Conservation (phyloP, 1,140 invertebrate genomes). For the Amphibalanus amphitrite region DNA sequence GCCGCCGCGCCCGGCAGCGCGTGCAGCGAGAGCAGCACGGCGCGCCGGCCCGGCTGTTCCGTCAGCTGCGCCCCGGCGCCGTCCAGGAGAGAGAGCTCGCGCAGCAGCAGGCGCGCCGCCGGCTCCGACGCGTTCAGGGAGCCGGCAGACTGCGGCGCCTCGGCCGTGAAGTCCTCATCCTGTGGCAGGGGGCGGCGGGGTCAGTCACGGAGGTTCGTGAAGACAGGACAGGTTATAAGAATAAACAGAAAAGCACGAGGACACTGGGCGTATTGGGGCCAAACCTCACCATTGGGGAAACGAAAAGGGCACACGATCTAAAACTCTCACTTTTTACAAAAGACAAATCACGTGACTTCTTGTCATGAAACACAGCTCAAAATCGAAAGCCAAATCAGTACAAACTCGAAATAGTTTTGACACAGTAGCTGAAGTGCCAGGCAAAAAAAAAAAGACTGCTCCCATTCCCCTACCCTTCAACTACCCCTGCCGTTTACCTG, state of each 20-base stretch:
- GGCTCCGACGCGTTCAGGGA: neutral
- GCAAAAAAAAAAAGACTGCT: too few species aligned
- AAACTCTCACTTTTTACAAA: too few species aligned
- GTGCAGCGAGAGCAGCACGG: neutral
- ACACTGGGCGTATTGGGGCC: too few species aligned
- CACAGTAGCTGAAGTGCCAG: too few species aligned
- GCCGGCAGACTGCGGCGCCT: too few species aligned
- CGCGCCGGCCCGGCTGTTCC: neutral
- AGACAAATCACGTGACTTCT: too few species aligned
- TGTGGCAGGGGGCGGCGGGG: neutral
- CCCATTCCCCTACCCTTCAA: neutral
- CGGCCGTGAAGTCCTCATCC: neutral
- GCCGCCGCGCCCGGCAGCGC: neutral
- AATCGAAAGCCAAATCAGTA: too few species aligned
- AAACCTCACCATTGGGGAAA: too few species aligned
- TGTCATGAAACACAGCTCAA: too few species aligned
- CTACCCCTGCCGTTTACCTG: neutral
- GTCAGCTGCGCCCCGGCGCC: neutral
- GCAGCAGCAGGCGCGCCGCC: neutral
- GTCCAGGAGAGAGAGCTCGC: neutral
- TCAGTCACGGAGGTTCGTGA: neutral
- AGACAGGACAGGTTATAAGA: neutral
- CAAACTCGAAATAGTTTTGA: too few species aligned
- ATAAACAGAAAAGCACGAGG: too few species aligned
- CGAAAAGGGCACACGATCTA: too few species aligned